Evolutionary conservation across 2,888 invertebrate species (phyloP).

Genomic region (Gisinianus flammeolus): DNA sequence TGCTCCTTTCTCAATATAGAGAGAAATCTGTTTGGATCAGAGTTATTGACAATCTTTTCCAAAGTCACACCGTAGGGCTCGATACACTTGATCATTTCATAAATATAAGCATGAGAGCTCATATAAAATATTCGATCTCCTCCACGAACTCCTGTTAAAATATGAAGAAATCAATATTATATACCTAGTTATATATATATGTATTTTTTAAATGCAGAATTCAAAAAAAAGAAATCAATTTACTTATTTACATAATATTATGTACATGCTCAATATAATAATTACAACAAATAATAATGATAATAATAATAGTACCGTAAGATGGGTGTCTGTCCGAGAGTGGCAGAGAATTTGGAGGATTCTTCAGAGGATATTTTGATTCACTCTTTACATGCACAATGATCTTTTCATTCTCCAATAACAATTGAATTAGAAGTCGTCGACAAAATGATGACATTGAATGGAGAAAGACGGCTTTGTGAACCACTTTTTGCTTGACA

Average conservation of each 20-base stretch:
- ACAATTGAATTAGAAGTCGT: conserved; percentile 80
- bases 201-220: too few relatives aligned
- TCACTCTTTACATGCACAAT: conserved; percentile 71
- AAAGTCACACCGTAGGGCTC: conserved; percentile 54
- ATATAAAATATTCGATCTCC: conserved; percentile 55
- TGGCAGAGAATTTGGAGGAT: conserved; percentile 59
- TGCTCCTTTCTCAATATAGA: conserved; percentile 48
- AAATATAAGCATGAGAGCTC: conserved; percentile 49
- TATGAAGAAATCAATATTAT: neutral
- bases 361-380: conserved; percentile 57
- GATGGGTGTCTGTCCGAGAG: conserved; percentile 61
- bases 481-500: conserved; percentile 68
- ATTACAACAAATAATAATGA: too few relatives aligned
- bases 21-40: conserved; percentile 46
- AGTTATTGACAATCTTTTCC: conserved; percentile 44
- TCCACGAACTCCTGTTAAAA: conserved; percentile 47
- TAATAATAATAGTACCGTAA: too few relatives aligned
- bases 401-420: conserved; percentile 84
- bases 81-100: conserved; percentile 52
- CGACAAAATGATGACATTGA: conserved; percentile 88
- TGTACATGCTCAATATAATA: neutral
- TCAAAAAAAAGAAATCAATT: neutral
- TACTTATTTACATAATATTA: neutral
- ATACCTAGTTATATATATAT: too few relatives aligned
- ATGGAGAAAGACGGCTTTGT: conserved; percentile 63